Evolutionary conservation across 2,113 vertebrate species (phyloP).

Genomic region (Madoqua kirkii): DNA sequence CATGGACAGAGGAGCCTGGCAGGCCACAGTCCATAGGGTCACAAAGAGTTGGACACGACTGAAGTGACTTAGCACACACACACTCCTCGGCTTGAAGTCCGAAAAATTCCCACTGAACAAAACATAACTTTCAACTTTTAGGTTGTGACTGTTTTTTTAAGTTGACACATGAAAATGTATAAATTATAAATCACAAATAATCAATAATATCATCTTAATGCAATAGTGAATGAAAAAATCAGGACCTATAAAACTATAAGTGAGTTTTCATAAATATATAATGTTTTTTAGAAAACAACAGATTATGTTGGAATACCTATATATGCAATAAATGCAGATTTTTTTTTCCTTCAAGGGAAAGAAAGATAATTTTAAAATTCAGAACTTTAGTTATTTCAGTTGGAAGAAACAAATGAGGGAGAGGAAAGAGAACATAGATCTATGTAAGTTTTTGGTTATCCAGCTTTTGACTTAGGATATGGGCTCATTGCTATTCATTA

Average conservation of each 20-base stretch:
- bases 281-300: not conserved
- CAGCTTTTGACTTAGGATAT: not conserved
- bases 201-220: not conserved
- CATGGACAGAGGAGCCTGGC: not conserved
- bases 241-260: not conserved
- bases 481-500: not conserved
- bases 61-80: rapidly evolving
- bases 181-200: not conserved
- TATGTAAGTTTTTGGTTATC: not conserved
- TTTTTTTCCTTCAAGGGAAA: not conserved
- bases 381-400: not conserved
- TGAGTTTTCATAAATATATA: not conserved
- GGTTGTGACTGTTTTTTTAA: not conserved
- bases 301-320: not conserved
- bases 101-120: not conserved
- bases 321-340: not conserved
- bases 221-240: not conserved
- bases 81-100: not conserved
- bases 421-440: not conserved
- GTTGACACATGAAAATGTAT: not conserved
- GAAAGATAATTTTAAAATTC: not conserved
- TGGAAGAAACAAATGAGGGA: not conserved
- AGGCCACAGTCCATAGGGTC: not conserved
- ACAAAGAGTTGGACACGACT: not conserved
- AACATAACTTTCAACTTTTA: not conserved